Base-by-base conservation (phyloP, 2,888 invertebrate species). In the Lithosia quadra region DNA sequence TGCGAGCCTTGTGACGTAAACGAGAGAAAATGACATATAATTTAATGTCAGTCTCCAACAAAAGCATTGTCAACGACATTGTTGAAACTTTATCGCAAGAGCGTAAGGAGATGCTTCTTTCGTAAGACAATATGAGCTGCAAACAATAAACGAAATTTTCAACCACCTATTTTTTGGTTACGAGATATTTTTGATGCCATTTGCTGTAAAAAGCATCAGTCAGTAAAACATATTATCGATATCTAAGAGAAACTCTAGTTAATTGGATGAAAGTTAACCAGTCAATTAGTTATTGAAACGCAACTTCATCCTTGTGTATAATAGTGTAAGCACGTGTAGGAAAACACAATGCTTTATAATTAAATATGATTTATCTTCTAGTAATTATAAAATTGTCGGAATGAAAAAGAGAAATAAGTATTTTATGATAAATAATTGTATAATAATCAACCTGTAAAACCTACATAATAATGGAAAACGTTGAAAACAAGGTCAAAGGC, bases 91-190 rank as follows among this genome's bases (percentile, higher is more conserved):
- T 80, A 84, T 80, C 79, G 73, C 81, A 79, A 79, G 75, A 76
- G 70, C 68, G 65, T 76, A 67, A 72, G 59, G 83, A 82, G 83
- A 81, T 74, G 68, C 61, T 74, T 74, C 67, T 87, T 84, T 79
- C 78, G 78, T 83, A 84, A 87, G 66, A 83, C 73, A 82, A 82
- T 81, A 80, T 77, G 75, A 65, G 63, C 68, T 70, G 72, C 79
- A 79, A 82, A 88, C 86, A 87, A 86, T 84, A 78, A 77, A 83
- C 60, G 68, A 80, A 82, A 82, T 75, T 68, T 75, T 68, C 28
- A 61, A 62, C 49, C 65, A 43, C 60, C 65, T 78, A 84, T 84
- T 84, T 76, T 80, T 55, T 60, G 53, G 73, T 62, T 64, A 57
- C 49, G 4, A 56, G 67, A 71, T 68, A 75, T 64, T 43, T 61